A percentile compares a stretch with the other conserved stretches of the same genome.
Conservation (phyloP, 2,797 vertebrate genomes). For the Onychomys arenicola region DNA sequence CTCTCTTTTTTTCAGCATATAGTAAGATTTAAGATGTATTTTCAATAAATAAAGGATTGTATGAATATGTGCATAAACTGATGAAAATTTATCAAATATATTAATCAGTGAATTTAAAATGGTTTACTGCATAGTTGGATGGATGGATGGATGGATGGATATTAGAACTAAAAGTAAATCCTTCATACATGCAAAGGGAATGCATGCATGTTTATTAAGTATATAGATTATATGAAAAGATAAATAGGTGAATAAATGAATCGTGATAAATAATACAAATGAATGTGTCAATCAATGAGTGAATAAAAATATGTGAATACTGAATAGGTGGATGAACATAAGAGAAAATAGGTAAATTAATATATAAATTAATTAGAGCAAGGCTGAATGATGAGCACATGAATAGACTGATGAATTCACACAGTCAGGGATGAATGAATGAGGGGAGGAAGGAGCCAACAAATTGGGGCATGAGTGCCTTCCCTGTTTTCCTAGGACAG, state of each 20-base stretch:
- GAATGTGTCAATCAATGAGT: not conserved
- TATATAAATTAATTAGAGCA: not conserved
- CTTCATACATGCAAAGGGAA: not conserved
- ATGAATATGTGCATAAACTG: not conserved
- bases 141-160: not conserved
- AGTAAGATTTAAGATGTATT: not conserved
- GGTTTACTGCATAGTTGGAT: not conserved
- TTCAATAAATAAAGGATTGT: not conserved
- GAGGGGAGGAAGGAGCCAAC: not conserved
- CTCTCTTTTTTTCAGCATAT: not conserved
- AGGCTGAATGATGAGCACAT: not conserved
- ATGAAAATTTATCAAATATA: not conserved
- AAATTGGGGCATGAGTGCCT: not conserved
- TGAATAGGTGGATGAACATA: not conserved
- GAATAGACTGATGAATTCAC: not conserved
- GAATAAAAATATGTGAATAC: not conserved
- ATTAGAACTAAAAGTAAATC: constrained; percentile 22
- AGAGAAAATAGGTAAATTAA: not conserved
- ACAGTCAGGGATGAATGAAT: not conserved
- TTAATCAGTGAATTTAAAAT: constrained; percentile 43
- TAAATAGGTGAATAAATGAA: not conserved
- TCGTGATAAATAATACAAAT: not conserved
- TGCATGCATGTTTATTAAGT: not conserved
- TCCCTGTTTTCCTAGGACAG: not conserved
- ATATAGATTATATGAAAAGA: not conserved